Base-by-base conservation (phyloP, 2,888 invertebrate species). In the Cephus runcator region DNA sequence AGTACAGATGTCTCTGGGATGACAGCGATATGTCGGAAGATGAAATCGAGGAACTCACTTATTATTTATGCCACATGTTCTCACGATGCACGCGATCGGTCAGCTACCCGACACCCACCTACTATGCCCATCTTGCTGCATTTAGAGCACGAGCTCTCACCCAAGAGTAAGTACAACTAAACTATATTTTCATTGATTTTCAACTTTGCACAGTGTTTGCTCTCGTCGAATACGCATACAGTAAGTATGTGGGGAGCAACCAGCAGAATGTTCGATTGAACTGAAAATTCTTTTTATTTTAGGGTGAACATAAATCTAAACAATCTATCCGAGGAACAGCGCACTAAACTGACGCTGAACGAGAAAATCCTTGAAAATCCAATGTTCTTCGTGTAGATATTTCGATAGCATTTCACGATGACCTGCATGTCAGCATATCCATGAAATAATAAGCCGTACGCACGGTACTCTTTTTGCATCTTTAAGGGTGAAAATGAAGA, bases 71-170 rank as follows among this genome's bases (percentile, higher is more conserved):
- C 87, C 97, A 98, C 89, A 92, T 97, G 92, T 98, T 96, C 92
- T 94, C 96, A 1, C 94, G 98, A 9, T 98, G 98, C 89, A 95
- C 95, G 82, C 93, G 97, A 86, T 92, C 97, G 69, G 97, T 97
- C 0, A 97, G 96, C 23, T 97, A 97, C 92, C 97, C 97, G 9
- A 96, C 97, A 2, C 97, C 97, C 1, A 97, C 97, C 0, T 97
- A 97, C 92, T 96, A 97, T 91, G 97, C 97, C 23, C 97, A 97
- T 92, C 93, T 97, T 76, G 97, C 96, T n/a, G 97, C 97, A 15
- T 94, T 95, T 76, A 93, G 97, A 30, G 97, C 94, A 2, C 90
- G 93, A 73, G 92, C 93, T 33, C 92, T 93, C 31, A 93, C 93
- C 23, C 84, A 88, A 0, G 85, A 89, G 93, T 92, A 89, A 90